phyloP scores from a whole-genome alignment of 2,888 invertebrate genomes.

The Arrhopalites spinosus region DNA sequence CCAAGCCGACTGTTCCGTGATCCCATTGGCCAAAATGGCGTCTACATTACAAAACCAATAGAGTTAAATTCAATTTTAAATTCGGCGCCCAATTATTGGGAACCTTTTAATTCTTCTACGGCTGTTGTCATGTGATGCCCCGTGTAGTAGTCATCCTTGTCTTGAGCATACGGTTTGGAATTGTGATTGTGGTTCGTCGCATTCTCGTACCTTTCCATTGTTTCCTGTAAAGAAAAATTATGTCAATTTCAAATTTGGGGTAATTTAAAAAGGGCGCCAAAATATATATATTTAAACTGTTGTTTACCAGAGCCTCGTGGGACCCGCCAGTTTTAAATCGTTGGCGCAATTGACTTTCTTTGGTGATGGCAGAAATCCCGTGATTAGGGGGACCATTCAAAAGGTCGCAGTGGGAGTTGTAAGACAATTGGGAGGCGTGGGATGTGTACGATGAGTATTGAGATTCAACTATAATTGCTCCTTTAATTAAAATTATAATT shows the following conservation, averaged over 20 bases:
- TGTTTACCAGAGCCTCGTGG: conserved; percentile 39
- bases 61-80: neutral
- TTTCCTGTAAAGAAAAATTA: conserved; percentile 39
- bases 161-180: conserved; percentile 35
- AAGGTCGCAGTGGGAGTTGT: conserved; percentile 91
- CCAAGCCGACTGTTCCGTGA: conserved; percentile 90
- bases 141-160: conserved; percentile 42
- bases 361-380: conserved; percentile 74
- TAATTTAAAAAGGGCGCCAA: no score
- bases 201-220: conserved; percentile 48
- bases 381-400: conserved; percentile 67
- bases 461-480: conserved; percentile 87
- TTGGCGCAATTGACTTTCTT: conserved; percentile 79
- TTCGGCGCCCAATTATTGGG: neutral
- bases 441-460: conserved; percentile 95
- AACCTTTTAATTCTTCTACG: conserved; percentile 52
- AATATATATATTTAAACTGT: conserved; percentile 37
- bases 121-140: conserved; percentile 40
- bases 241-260: conserved; percentile 35
- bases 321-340: conserved; percentile 54
- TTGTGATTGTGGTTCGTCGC: conserved; percentile 39
- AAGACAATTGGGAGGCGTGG: conserved; percentile 89
- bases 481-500: no score
- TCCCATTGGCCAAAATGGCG: conserved; percentile 95
- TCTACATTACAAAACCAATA: conserved; percentile 65